Evolutionary conservation across 2,113 vertebrate species (phyloP).

Genomic region (Halichoerus grypus): DNA sequence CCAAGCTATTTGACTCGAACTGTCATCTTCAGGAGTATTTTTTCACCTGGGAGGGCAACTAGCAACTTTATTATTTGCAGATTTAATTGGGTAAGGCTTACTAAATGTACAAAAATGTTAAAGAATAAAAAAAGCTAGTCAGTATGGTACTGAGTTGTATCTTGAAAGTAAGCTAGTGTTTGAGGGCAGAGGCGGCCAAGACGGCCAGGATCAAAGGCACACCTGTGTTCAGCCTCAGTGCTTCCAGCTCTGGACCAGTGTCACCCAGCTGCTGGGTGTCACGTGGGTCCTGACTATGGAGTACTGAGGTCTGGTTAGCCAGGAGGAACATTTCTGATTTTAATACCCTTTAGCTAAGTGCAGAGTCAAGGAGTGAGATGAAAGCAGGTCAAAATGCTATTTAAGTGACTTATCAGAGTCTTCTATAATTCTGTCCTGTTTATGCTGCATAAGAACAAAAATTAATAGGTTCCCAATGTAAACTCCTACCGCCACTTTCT

Average conservation of each 20-base stretch:
- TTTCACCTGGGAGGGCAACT: background rate
- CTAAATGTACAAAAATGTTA: background rate
- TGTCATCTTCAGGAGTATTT: background rate
- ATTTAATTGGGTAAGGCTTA: background rate
- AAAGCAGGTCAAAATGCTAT: background rate
- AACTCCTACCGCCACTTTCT: background rate
- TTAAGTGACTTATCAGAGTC: background rate
- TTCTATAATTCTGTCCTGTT: background rate
- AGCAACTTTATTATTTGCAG: background rate
- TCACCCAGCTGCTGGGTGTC: background rate
- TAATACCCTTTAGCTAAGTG: background rate
- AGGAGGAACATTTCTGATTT: background rate
- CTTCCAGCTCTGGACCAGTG: background rate
- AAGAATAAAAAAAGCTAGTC: background rate
- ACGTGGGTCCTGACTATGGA: background rate
- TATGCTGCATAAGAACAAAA: background rate
- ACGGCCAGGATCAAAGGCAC: background rate
- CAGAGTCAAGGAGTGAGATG: background rate
- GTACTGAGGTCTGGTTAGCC: background rate
- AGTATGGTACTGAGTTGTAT: background rate
- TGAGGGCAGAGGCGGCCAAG: background rate
- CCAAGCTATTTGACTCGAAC: background rate
- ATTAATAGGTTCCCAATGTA: background rate
- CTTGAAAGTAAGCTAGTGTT: conserved; percentile 32
- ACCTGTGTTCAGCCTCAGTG: background rate